Evolutionary conservation across 1,140 invertebrate species (phyloP).

Genomic region (Drosophila subpulchrella): DNA sequence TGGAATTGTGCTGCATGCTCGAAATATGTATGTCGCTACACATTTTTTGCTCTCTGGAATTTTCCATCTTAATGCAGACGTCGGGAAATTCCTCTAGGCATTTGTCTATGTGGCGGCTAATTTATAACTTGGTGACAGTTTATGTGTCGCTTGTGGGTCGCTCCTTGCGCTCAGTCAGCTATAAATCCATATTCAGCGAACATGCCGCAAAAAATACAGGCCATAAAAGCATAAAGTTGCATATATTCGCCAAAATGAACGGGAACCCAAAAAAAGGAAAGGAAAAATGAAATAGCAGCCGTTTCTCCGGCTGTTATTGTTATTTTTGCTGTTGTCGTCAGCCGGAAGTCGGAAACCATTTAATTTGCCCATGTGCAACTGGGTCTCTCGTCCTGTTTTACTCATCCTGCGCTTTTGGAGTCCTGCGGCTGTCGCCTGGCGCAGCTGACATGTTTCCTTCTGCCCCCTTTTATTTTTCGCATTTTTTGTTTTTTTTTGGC

Average conservation of each 20-base stretch:
- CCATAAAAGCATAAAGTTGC: constrained; percentile 69
- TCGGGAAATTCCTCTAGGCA: constrained; percentile 40
- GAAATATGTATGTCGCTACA: neutral
- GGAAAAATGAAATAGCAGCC: constrained; percentile 44
- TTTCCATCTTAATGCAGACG: constrained; percentile 18
- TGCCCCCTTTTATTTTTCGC: constrained; percentile 25
- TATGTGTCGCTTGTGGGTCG: constrained; percentile 52
- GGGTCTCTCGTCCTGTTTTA: constrained; percentile 26
- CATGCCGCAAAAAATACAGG: constrained; percentile 34
- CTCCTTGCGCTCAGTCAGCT: constrained; percentile 47
- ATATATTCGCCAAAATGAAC: constrained; percentile 55
- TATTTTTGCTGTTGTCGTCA: constrained; percentile 66
- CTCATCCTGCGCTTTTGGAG: constrained; percentile 24
- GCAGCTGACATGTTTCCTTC: constrained; percentile 76
- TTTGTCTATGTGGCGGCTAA: constrained; percentile 48
- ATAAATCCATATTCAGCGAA: constrained; percentile 74
- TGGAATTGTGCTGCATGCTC: neutral
- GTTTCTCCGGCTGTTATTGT: constrained; percentile 50
- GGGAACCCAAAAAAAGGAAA: neutral
- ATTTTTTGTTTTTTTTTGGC: constrained; percentile 25
- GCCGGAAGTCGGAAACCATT: constrained; percentile 81
- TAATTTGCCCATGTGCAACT: constrained; percentile 82
- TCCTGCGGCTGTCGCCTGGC: constrained; percentile 55
- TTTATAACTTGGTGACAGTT: constrained; percentile 65
- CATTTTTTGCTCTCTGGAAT: neutral